These are phyloP conservation scores for Scrobipalpa costella DNA, from an alignment of 2,888 invertebrate species.

Conservation along the genomic window DNA sequence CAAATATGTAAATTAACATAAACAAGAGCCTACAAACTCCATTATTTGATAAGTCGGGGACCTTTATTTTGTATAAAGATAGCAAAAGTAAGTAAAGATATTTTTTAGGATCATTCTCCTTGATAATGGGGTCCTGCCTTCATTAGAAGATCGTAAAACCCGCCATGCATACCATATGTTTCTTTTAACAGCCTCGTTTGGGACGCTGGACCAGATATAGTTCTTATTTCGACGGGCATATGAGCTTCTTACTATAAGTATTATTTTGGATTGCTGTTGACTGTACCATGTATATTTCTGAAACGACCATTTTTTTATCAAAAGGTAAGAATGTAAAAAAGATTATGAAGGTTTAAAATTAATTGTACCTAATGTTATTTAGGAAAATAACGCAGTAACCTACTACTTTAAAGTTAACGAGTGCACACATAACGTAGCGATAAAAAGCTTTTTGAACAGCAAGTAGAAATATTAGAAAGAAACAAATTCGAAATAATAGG, in stretches of 20 bases:
- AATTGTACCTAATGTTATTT: neutral
- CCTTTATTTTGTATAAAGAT: neutral
- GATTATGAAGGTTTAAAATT: neutral
- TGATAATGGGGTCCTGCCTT: constrained; percentile 22
- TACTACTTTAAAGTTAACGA: too few species aligned
- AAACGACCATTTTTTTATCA: neutral
- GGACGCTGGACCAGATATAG: neutral
- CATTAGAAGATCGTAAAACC: constrained; percentile 21
- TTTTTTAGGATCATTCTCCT: constrained; percentile 5
- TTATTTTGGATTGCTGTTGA: neutral
- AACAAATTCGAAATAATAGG: too few species aligned
- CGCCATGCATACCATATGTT: constrained; percentile 6
- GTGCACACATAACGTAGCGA: too few species aligned
- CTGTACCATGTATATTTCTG: neutral
- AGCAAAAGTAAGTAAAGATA: neutral
- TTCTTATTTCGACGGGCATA: neutral
- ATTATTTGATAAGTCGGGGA: neutral
- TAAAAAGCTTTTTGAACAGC: too few species aligned
- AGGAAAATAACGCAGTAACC: neutral
- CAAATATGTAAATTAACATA: neutral
- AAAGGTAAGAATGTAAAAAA: neutral
- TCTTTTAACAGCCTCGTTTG: neutral
- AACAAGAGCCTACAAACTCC: neutral
- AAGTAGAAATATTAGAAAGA: too few species aligned
- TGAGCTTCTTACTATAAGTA: too few species aligned